Conservation (phyloP, 2,888 invertebrate genomes). For the Acanthoscelides obtectus region DNA sequence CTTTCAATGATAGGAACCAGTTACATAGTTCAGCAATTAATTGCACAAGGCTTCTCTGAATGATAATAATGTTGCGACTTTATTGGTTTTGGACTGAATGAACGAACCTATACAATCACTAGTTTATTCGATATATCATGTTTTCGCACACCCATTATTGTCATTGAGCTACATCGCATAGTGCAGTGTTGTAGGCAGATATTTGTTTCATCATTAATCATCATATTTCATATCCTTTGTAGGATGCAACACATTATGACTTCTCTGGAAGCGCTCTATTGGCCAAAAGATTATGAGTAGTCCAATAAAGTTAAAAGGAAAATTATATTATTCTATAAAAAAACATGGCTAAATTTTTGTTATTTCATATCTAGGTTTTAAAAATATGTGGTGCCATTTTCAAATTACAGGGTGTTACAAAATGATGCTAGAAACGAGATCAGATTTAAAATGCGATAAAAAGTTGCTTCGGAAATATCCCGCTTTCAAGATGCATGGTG, state of each 20-base stretch:
- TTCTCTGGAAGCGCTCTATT: background rate
- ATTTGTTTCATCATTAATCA: background rate
- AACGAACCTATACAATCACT: background rate
- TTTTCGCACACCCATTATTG: background rate
- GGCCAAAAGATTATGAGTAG: background rate
- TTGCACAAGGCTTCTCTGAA: background rate
- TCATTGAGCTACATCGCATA: background rate
- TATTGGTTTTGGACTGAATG: background rate
- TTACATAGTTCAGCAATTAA: background rate
- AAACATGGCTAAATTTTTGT: too few species aligned
- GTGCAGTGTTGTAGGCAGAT: background rate
- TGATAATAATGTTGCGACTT: background rate
- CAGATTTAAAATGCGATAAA: too few species aligned
- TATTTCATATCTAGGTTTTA: too few species aligned
- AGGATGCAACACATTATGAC: background rate
- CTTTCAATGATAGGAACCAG: background rate
- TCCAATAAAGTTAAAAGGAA: too few species aligned
- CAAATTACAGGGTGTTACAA: too few species aligned
- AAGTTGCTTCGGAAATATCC: too few species aligned
- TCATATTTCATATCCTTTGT: background rate
- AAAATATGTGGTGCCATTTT: too few species aligned
- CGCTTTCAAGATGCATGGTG: too few species aligned
- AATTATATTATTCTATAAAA: too few species aligned
- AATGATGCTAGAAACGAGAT: too few species aligned
- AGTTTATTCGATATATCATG: background rate